A percentile compares a stretch with the other conserved stretches of the same genome.
phyloP scores from a whole-genome alignment of 2,113 vertebrate species.

The Myrmophylax atrothorax region DNA sequence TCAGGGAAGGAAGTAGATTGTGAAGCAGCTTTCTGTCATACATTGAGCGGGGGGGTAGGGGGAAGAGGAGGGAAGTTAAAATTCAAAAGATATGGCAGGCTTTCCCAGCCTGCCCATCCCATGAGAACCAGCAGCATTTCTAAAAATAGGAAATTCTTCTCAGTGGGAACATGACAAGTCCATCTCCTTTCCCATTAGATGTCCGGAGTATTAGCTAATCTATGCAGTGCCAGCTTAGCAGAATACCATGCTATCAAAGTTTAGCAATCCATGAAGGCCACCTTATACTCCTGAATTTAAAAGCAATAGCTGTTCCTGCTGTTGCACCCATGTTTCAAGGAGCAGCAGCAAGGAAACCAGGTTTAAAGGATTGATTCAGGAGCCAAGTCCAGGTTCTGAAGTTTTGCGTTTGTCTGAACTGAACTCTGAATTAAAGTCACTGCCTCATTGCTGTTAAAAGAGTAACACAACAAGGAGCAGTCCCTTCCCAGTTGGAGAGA shows the following conservation, averaged over 20 bases:
- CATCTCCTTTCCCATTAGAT: neutral
- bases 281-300: neutral
- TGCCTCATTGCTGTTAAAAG: neutral
- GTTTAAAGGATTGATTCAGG: neutral
- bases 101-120: constrained; percentile 5
- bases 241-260: neutral
- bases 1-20: neutral
- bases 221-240: neutral
- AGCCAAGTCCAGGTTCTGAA: neutral
- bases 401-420: neutral
- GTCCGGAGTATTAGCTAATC: neutral
- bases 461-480: neutral
- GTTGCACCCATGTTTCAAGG: neutral
- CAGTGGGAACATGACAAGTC: neutral
- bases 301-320: neutral
- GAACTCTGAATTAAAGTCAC: neutral
- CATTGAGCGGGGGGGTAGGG: too few species aligned
- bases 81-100: neutral
- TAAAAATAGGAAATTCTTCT: constrained; percentile 51
- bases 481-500: neutral
- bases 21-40: neutral
- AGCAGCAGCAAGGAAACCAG: neutral
- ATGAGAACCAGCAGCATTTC: constrained; percentile 31
- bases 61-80: neutral
- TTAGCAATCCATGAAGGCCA: neutral